Conservation (phyloP, 2,113 vertebrate species). For the Antechinus flavipes region DNA sequence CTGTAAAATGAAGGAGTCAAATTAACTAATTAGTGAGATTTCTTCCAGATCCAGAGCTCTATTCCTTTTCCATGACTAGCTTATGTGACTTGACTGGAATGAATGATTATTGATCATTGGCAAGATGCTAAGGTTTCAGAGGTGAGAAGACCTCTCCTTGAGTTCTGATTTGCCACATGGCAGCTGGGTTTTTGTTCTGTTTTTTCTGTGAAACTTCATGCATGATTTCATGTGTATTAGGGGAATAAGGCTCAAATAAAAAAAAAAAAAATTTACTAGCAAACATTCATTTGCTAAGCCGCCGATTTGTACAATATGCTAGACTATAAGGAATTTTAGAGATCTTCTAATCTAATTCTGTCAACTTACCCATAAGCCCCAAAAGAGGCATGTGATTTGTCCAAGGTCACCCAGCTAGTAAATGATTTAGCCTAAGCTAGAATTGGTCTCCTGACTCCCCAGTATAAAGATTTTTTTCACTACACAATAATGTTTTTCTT, state of each 20-base stretch:
- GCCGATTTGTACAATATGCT: neutral
- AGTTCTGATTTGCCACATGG: neutral
- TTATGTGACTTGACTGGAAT: neutral
- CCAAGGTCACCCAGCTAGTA: neutral
- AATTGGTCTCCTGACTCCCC: neutral
- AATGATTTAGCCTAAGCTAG: neutral
- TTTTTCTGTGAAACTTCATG: neutral
- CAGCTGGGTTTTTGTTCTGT: neutral
- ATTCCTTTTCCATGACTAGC: neutral
- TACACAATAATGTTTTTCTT: neutral
- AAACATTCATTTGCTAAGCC: neutral
- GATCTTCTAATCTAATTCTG: neutral
- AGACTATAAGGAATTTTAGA: slow-evolving; percentile 6
- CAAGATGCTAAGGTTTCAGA: neutral
- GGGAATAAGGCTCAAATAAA: neutral
- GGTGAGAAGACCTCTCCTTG: neutral
- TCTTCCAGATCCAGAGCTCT: neutral
- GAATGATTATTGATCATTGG: neutral
- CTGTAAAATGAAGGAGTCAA: neutral
- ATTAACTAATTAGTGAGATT: neutral
- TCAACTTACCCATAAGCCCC: neutral
- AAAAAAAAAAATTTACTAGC: neutral
- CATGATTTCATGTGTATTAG: neutral
- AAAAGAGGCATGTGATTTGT: neutral
- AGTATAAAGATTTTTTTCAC: neutral